These are phyloP conservation scores for Larimichthys polyactis DNA, from an alignment of 2,113 vertebrate genomes.

Conservation along the genomic window DNA sequence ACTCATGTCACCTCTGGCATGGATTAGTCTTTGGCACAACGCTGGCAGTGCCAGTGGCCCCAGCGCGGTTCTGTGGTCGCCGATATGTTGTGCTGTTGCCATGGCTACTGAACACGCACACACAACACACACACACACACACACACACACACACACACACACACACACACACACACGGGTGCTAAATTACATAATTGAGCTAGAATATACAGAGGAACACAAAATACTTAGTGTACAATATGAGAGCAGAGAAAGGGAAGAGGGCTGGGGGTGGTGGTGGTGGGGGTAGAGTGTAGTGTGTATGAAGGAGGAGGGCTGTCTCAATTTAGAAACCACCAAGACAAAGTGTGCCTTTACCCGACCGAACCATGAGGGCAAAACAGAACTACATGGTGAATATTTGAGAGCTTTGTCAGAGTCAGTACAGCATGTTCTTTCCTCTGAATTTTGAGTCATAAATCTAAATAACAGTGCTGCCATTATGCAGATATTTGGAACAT, in stretches of 20 bases:
- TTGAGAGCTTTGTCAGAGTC: constrained; percentile 57
- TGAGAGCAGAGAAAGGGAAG: constrained; percentile 38
- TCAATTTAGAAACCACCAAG: constrained; percentile 38
- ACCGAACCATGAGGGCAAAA: constrained; percentile 21
- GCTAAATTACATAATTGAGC: constrained; percentile 87
- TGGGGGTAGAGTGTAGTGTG: neutral
- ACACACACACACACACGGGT: constrained; percentile 61
- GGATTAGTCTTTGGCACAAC: constrained; percentile 84
- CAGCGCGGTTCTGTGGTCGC: constrained; percentile 79
- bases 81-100: constrained; percentile 86
- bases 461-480: constrained; percentile 48
- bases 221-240: constrained; percentile 72
- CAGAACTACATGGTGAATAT: constrained; percentile 41
- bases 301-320: neutral
- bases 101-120: constrained; percentile 78
- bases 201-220: constrained; percentile 78
- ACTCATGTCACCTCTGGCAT: constrained; percentile 84
- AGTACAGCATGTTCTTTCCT: constrained; percentile 56
- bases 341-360: constrained; percentile 45
- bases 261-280: neutral
- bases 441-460: constrained; percentile 51
- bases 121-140: constrained; percentile 60
- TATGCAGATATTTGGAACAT: constrained; percentile 39
- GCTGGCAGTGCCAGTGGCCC: constrained; percentile 78
- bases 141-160: constrained; percentile 11